These are phyloP conservation scores for Bursaphelenchus okinawaensis DNA, from an alignment of 2,888 invertebrate species.

Conservation along the genomic window DNA sequence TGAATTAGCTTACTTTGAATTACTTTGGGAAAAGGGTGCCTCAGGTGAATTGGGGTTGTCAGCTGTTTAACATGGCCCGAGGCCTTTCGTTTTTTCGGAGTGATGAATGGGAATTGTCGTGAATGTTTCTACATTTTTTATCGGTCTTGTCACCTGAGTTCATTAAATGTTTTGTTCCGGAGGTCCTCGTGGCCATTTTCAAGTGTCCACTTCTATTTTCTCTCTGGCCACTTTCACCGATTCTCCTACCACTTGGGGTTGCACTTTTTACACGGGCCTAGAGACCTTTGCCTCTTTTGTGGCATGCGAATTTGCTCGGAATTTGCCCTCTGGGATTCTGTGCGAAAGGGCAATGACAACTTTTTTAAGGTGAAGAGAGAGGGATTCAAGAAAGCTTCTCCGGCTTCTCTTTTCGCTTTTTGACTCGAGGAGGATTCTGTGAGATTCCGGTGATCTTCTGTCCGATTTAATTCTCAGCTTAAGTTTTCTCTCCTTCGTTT, in stretches of 20 bases:
- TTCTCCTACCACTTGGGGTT: slow-evolving; percentile 10
- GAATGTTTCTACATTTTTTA: slow-evolving; percentile 3
- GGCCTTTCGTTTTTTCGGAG: background rate
- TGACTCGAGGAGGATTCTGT: background rate
- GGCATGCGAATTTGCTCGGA: slow-evolving; percentile 3
- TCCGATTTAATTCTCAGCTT: background rate
- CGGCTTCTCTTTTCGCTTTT: background rate
- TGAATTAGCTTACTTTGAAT: background rate
- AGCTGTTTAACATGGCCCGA: background rate
- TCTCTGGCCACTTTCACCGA: slow-evolving; percentile 7
- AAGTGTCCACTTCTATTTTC: slow-evolving; percentile 1
- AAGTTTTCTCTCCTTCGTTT: background rate
- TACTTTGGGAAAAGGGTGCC: background rate
- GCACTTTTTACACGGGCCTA: background rate
- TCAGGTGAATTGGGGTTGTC: slow-evolving; percentile 3
- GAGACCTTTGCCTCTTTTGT: background rate
- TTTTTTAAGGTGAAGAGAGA: slow-evolving; percentile 3
- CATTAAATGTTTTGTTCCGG: slow-evolving; percentile 6
- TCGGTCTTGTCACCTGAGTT: slow-evolving; percentile 5
- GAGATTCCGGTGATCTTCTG: background rate
- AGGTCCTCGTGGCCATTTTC: background rate
- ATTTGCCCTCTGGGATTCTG: background rate
- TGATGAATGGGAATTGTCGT: slow-evolving; percentile 1
- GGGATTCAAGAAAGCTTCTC: background rate
- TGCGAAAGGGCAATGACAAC: background rate